Evolutionary conservation across 2,797 vertebrate species (phyloP), one percentile per base, ranked within the genome.

Genomic region (Lemur catta): DNA sequence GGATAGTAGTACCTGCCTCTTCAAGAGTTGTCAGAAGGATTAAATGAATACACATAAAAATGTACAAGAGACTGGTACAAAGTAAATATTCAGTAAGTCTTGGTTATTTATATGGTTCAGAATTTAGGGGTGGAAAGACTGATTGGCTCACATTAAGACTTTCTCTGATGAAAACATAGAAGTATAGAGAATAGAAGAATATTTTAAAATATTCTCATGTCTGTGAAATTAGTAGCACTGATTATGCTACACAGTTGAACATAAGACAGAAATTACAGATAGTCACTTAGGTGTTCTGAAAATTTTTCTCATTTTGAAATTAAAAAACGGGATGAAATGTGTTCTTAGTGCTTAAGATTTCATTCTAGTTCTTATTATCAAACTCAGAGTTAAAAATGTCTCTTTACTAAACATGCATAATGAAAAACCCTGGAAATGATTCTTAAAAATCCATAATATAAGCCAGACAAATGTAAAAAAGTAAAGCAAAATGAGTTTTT

Each of bases 401-500:
- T n/a, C 4, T 84, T 46, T 86, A 89, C 17, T 94, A 88, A 91
- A 95, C 93, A 87, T 6, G 13, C 6, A 76, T 22, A 71, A 88
- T 63, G 82, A 94, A 81, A 98, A 96, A 55, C 4, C 65, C 48
- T 80, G 41, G 94, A 79, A 97, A 0, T 61, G 33, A 74, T 87
- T 87, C 80, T 61, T 96, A 88, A 97, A 74, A 76, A 90, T 15
- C 71, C 15, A n/a, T 10, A 0, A 78, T 87, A 91, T 80, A 96
- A 93, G 12, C 43, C 69, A 94, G 17, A 72, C 43, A 86, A 86
- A 85, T 90, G 57, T 38, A 98, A 95, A 97, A 71, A 98, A 97
- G 94, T 69, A 97, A 98, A 97, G 96, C 94, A 98, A 98, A 96
- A 96, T 81, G 96, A 96, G 82, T 99, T 97, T 97, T 99, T 99